Conservation (phyloP, 2,888 invertebrate species). For the Yponomeuta sedellus region DNA sequence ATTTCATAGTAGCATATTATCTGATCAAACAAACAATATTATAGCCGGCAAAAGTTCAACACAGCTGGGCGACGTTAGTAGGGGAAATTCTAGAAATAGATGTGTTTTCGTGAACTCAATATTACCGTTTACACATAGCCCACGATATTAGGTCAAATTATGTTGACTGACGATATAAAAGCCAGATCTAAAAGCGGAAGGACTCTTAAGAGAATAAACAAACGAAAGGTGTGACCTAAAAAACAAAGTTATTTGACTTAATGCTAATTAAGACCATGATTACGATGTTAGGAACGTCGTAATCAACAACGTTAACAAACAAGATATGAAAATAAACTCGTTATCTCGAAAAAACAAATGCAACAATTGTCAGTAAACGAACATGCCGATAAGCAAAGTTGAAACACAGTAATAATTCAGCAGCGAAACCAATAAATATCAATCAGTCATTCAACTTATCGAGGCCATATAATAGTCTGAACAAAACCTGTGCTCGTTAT, state of each 20-base stretch:
- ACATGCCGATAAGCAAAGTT: background rate
- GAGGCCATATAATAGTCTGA: background rate
- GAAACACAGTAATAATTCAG: slow-evolving; percentile 10
- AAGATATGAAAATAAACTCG: background rate
- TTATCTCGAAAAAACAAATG: slow-evolving; percentile 2
- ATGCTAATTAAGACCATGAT: background rate
- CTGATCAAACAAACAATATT: slow-evolving; percentile 52
- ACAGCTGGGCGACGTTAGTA: slow-evolving; percentile 27
- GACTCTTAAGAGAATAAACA: background rate
- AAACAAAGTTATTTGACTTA: background rate
- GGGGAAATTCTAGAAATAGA: slow-evolving; percentile 55
- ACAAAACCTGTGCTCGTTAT: background rate
- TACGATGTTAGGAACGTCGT: background rate
- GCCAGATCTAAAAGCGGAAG: background rate
- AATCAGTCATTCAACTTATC: slow-evolving; percentile 12
- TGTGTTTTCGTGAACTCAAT: slow-evolving; percentile 68
- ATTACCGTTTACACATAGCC: slow-evolving; percentile 67
- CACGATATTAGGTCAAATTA: slow-evolving; percentile 68
- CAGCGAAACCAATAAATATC: slow-evolving; percentile 50
- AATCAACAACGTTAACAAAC: background rate
- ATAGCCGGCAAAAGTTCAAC: background rate
- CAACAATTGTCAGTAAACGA: background rate
- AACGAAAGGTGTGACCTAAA: background rate
- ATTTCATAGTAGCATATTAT: slow-evolving; percentile 41
- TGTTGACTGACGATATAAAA: background rate